phyloP scores from a whole-genome alignment of 30 jellyfish, hydroid and myxozoan genomes.

The Cassiopea xamachana region DNA sequence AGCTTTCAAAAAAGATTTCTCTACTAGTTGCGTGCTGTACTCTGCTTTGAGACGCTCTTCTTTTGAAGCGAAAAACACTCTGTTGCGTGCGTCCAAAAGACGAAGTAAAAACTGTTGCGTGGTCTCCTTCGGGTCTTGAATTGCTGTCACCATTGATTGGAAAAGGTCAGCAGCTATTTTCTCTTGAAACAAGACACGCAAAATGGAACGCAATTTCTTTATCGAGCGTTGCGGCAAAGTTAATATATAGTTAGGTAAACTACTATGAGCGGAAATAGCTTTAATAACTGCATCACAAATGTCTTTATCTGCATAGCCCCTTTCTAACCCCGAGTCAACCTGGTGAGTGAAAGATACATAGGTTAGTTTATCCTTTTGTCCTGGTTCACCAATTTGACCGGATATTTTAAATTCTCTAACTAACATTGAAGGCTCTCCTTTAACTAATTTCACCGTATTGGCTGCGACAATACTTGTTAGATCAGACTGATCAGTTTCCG shows the following conservation, averaged over 20 bases:
- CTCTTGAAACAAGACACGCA: conserved; percentile 3
- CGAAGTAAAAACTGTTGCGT: conserved; percentile 28
- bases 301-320: too few relatives aligned
- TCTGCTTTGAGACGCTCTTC: not conserved
- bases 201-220: not conserved
- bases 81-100: not conserved
- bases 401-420: too few relatives aligned
- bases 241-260: not conserved
- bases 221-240: conserved; percentile 17
- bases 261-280: conserved; percentile 6
- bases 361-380: too few relatives aligned
- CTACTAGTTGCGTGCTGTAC: conserved; percentile 2
- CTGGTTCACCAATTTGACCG: too few relatives aligned
- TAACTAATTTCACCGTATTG: too few relatives aligned
- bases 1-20: conserved; percentile 5
- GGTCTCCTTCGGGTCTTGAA: conserved; percentile 11
- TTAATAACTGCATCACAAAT: conserved; percentile 10
- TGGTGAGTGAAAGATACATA: too few relatives aligned
- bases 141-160: not conserved
- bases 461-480: too few relatives aligned
- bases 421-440: too few relatives aligned
- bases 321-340: too few relatives aligned
- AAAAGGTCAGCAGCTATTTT: not conserved
- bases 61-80: conserved; percentile 9
- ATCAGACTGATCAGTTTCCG: too few relatives aligned